phyloP scores from a whole-genome alignment of 2,888 invertebrate genomes.

The Heliconius erato region DNA sequence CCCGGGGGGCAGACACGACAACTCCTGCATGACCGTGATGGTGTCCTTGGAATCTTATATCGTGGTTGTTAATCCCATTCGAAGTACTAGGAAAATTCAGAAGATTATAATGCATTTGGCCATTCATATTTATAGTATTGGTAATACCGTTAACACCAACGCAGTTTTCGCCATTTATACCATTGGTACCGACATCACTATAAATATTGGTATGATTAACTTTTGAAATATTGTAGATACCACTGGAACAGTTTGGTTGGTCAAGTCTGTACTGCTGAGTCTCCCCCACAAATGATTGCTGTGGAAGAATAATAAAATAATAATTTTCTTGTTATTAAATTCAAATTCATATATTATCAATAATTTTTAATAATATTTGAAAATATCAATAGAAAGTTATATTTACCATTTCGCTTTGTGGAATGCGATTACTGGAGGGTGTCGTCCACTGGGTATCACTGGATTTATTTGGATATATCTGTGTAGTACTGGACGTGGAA shows the following conservation, averaged over 20 bases:
- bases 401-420: constrained; percentile 44
- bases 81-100: constrained; percentile 27
- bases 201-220: constrained; percentile 13
- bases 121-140: constrained; percentile 18
- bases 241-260: constrained; percentile 32
- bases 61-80: constrained; percentile 36
- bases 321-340: neutral
- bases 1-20: constrained; percentile 20
- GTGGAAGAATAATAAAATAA: constrained; percentile 24
- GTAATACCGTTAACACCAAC: constrained; percentile 19
- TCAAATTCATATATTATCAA: neutral
- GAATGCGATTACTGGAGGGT: constrained; percentile 53
- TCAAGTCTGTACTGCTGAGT: constrained; percentile 33
- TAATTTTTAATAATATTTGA: neutral
- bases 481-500: constrained; percentile 45
- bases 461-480: constrained; percentile 51
- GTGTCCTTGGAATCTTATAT: constrained; percentile 39
- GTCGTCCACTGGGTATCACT: constrained; percentile 56
- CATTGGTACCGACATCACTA: neutral
- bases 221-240: constrained; percentile 34
- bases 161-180: constrained; percentile 4
- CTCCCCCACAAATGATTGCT: constrained; percentile 33
- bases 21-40: constrained; percentile 30
- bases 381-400: neutral
- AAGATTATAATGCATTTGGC: constrained; percentile 33